Conservation (phyloP, 2,888 invertebrate species). For the Parapristionchus giblindavisi region DNA sequence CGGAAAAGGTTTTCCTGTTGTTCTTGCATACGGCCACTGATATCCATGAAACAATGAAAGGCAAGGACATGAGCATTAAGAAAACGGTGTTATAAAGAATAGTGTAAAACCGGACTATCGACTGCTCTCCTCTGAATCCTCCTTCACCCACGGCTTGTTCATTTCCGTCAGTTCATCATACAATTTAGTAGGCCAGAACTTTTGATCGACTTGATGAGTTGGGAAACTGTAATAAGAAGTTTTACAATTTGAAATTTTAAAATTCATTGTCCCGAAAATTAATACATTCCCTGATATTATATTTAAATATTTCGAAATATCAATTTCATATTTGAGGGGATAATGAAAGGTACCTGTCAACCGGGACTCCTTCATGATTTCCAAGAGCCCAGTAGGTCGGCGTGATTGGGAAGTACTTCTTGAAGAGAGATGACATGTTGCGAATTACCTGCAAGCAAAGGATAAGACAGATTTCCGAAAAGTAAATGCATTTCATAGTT, state of each 20-base stretch:
- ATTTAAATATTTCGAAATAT: neutral
- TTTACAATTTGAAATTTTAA: neutral
- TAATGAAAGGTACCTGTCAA: conserved; percentile 80
- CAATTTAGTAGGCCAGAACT: conserved; percentile 80
- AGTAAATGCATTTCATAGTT: neutral
- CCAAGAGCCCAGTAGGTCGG: conserved; percentile 94
- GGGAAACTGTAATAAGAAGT: conserved; percentile 70
- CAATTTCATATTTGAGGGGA: neutral
- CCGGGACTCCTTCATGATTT: conserved; percentile 95
- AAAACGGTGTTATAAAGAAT: too few relatives aligned
- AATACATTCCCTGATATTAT: neutral
- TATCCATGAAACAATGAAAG: too few relatives aligned
- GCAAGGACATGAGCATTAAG: too few relatives aligned
- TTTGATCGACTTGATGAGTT: conserved; percentile 69
- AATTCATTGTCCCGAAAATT: neutral
- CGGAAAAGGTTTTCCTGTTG: too few relatives aligned
- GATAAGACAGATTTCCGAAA: neutral
- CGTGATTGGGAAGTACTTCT: conserved; percentile 79
- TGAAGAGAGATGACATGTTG: conserved; percentile 51
- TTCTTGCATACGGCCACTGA: too few relatives aligned
- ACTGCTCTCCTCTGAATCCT: conserved; percentile 47
- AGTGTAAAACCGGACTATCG: neutral
- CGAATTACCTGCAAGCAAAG: conserved; percentile 31
- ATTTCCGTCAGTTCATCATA: conserved; percentile 80
- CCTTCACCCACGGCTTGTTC: conserved; percentile 83